Conservation (phyloP, 2,888 invertebrate species). For the Chrysomela aeneicollis region DNA sequence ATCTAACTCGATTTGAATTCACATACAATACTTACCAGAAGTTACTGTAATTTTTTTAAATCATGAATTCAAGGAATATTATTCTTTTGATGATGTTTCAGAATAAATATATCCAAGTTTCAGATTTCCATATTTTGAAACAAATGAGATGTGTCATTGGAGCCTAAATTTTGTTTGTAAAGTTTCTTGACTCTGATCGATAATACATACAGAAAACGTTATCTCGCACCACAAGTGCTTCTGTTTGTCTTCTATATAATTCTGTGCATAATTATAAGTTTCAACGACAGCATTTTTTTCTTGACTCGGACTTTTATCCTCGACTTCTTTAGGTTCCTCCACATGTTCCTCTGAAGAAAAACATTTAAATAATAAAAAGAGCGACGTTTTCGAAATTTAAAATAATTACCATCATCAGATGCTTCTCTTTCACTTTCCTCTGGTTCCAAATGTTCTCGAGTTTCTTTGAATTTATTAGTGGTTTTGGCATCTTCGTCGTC, state of each 20-base stretch:
- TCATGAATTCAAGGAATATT: no score
- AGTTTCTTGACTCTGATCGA: no score
- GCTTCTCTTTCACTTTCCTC: constrained; percentile 61
- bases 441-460: constrained; percentile 63
- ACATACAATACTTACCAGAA: no score
- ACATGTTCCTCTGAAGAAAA: constrained; percentile 59
- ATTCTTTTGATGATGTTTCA: no score
- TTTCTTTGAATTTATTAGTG: constrained; percentile 55
- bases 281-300: constrained; percentile 57
- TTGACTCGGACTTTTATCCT: constrained; percentile 62
- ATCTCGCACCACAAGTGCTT: constrained; percentile 86
- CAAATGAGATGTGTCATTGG: no score
- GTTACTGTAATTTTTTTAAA: no score
- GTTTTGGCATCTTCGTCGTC: constrained; percentile 65
- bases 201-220: constrained; percentile 70
- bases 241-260: constrained; percentile 80
- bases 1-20: no score
- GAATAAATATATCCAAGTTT: no score
- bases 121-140: no score
- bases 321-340: constrained; percentile 62
- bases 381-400: constrained; percentile 48
- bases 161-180: no score
- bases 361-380: neutral
- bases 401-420: constrained; percentile 45
- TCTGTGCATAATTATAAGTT: constrained; percentile 52